Conservation (phyloP, 1,140 invertebrate genomes). For the Spodoptera litura region DNA sequence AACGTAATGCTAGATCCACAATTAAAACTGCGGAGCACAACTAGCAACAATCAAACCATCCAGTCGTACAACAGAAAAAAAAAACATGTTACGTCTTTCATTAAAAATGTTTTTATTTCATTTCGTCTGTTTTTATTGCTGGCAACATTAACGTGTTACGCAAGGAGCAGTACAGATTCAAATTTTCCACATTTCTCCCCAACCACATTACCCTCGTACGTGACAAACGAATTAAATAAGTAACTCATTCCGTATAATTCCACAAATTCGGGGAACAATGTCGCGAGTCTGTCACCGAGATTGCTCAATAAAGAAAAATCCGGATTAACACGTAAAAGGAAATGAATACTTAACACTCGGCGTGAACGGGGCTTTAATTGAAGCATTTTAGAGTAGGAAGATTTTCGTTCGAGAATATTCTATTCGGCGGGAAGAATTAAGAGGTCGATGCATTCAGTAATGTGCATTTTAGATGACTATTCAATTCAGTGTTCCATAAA, state of each 20-base stretch:
- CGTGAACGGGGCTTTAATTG: constrained; percentile 31
- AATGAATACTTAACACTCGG: constrained; percentile 35
- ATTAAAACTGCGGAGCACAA: no score
- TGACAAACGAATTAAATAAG: constrained; percentile 14
- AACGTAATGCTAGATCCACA: no score
- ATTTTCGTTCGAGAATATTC: constrained; percentile 11
- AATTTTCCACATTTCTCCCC: neutral
- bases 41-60: no score
- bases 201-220: neutral
- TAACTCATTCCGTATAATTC: constrained; percentile 18
- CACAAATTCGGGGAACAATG: constrained; percentile 21
- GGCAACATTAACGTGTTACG: no score
- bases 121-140: no score
- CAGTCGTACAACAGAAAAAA: no score
- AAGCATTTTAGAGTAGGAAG: constrained; percentile 27
- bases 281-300: constrained; percentile 26
- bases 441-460: neutral
- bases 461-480: constrained; percentile 2
- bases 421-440: constrained; percentile 5
- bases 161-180: neutral
- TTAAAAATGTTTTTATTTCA: no score
- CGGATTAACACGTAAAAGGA: constrained; percentile 33
- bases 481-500: no score
- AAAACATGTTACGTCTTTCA: no score
- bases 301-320: constrained; percentile 41